Percentiles rank a stretch among this genome's conserved stretches.
Conservation (phyloP, 2,797 vertebrate species). For the Myripristis murdjan region DNA sequence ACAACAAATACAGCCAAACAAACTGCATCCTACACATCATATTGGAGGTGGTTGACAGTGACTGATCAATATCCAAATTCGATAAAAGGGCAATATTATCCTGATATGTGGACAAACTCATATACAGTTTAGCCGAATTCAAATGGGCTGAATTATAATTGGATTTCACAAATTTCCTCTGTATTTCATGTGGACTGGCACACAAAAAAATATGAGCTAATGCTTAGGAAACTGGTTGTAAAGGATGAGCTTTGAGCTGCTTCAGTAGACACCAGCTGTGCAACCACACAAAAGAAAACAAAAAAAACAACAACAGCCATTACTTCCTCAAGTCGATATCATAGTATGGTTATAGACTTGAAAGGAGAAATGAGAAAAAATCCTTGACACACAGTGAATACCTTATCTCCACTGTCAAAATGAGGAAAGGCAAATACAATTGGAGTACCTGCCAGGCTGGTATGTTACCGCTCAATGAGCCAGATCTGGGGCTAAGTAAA, state of each 20-base stretch:
- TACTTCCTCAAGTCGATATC: slow-evolving; percentile 15
- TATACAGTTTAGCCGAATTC: not conserved
- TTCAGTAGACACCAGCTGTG: not conserved
- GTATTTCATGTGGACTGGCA: not conserved
- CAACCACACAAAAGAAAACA: slow-evolving; percentile 5
- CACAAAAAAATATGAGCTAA: not conserved
- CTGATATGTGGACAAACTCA: not conserved
- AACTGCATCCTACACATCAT: not conserved
- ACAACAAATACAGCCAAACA: not conserved
- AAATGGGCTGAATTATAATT: not conserved
- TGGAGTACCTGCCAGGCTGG: slow-evolving; percentile 35
- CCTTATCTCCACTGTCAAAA: slow-evolving; percentile 36
- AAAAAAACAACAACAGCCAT: too few species aligned
- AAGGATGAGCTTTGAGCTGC: not conserved
- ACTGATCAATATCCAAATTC: not conserved
- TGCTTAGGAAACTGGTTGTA: not conserved
- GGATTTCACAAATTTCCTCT: not conserved
- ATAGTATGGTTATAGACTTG: too few species aligned
- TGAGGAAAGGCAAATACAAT: slow-evolving; percentile 44
- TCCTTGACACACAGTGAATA: slow-evolving; percentile 12
- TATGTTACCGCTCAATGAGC: slow-evolving; percentile 59
- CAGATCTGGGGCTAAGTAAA: slow-evolving; percentile 56
- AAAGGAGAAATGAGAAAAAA: too few species aligned
- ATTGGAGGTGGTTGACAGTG: not conserved
- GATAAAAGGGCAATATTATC: too few species aligned